Base-by-base conservation (phyloP, 2,113 vertebrate species). In the Archilochus colubris region DNA sequence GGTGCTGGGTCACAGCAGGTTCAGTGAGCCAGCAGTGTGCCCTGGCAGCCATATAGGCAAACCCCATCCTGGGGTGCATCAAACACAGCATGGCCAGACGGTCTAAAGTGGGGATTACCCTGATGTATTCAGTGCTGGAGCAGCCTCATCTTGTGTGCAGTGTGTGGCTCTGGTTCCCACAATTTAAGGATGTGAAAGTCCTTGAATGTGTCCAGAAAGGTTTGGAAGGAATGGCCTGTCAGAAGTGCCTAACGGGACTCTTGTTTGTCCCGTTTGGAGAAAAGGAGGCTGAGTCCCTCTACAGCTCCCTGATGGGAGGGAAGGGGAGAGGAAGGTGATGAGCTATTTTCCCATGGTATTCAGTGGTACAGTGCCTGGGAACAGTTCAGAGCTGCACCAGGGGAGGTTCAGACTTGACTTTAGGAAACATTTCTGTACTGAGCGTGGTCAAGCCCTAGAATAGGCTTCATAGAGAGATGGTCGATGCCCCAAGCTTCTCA, bases 281-380 rank as follows among this genome's bases (percentile, higher is more conserved):
- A 38, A 33, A 28, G 31, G 31, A 36, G 31, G 31, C 24, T 36
- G 31, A 59, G 12, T 28, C 31, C 22, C 30, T 44, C 19, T 28
- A 11, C 40, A 80, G 77, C 38, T 63, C 28, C 38, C 61, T 33
- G 14, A 23, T 40, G 50, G 38, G 50, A 36, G 50, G 38, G 50
- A 36, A 10, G 25, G 14, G n/a, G 31, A 66, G 50, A 22, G 38
- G 14, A 10, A 33, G 38, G 7, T 36, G 73, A 55, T 48, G 43
- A 28, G 3, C 18, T 54, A 28, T 43, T 64, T 36, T 43, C 10
- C 50, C 4, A 13, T 20, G 17, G 22, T 7, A 64, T 13, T 18
- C 23, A 64, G 13, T 27, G 30, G 54, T 3, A 22, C 23, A 14
- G 44, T 1, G 3, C 0, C 2, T 54, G 54, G 50, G 25, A 36